Evolutionary conservation across 2,888 invertebrate species (phyloP).

Genomic region (Strigamia maritima): DNA sequence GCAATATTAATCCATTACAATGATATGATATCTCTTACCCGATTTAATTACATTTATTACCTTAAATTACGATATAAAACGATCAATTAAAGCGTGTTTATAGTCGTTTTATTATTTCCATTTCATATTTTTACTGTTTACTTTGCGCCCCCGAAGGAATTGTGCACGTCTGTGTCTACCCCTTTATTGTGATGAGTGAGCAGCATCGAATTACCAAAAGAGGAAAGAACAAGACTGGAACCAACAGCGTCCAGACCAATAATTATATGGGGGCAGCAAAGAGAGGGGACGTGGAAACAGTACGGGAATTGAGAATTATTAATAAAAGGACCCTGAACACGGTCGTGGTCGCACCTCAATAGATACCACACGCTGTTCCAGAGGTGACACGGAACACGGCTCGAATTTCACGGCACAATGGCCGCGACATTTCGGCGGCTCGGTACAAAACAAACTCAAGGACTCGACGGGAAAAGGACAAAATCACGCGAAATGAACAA

Average conservation of each 20-base stretch:
- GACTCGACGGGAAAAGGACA: neutral
- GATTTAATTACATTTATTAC: too few species aligned
- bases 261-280: neutral
- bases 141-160: neutral
- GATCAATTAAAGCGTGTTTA: too few species aligned
- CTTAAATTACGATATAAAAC: too few species aligned
- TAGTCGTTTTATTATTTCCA: too few species aligned
- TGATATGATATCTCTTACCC: too few species aligned
- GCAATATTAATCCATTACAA: too few species aligned
- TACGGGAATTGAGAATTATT: neutral
- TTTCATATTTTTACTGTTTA: too few species aligned
- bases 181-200: neutral
- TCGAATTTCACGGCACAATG: neutral
- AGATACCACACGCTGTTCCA: neutral
- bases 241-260: neutral
- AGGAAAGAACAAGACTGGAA: neutral
- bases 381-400: neutral
- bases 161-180: neutral
- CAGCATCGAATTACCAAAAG: slow-evolving; percentile 9
- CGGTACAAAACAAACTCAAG: neutral
- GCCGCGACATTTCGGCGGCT: neutral
- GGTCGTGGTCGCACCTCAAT: slow-evolving; percentile 15
- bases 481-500: neutral
- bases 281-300: neutral
- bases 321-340: neutral